Conservation (phyloP, 2,888 invertebrate species). For the Holacanthella duospinosa region DNA sequence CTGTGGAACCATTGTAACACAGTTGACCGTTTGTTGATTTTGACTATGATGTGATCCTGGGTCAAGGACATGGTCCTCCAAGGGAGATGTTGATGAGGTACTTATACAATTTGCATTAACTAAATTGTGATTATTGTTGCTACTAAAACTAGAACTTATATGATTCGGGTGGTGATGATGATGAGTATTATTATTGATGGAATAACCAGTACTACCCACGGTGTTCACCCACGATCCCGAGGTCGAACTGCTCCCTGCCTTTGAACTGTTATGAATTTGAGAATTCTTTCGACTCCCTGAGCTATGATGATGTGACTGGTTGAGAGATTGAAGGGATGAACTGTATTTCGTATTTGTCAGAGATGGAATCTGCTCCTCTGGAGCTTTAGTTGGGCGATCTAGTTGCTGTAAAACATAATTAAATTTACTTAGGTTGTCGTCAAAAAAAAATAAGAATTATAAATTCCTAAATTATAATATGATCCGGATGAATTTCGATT, state of each 20-base stretch:
- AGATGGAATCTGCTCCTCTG: constrained; percentile 17
- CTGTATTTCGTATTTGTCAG: constrained; percentile 16
- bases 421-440: background rate
- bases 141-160: background rate
- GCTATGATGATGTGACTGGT: background rate
- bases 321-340: constrained; percentile 20
- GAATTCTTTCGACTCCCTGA: constrained; percentile 6
- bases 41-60: background rate
- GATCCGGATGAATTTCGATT: no score
- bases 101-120: constrained; percentile 2
- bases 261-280: background rate
- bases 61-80: background rate
- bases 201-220: background rate
- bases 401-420: constrained; percentile 10
- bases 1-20: background rate
- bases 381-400: constrained; percentile 12
- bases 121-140: background rate
- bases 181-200: background rate
- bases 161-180: background rate
- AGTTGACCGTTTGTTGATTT: background rate
- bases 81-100: background rate
- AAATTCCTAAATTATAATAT: no score
- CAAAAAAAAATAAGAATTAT: background rate
- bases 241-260: background rate
- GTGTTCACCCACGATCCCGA: background rate